Evolutionary conservation across 1,140 invertebrate species (phyloP).

Genomic region (Cyclargus thomasi): DNA sequence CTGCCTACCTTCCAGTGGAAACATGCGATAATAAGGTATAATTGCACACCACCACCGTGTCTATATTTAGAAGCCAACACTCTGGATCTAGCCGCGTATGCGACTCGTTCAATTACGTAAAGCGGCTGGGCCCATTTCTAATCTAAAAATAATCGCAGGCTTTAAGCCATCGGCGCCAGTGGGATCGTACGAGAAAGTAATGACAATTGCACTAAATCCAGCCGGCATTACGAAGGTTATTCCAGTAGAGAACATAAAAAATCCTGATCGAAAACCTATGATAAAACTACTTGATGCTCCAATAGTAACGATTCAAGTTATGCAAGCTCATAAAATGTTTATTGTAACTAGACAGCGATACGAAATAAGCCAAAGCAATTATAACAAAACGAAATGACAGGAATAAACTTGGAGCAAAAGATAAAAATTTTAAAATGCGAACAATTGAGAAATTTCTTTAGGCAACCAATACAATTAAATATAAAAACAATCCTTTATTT

Average conservation of each 20-base stretch:
- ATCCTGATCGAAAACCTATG: not conserved
- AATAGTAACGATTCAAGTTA: not conserved
- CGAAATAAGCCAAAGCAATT: not conserved
- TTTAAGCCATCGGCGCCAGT: constrained; percentile 66
- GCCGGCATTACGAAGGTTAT: constrained; percentile 7
- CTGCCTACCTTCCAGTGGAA: constrained; percentile 61
- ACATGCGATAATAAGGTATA: constrained; percentile 73
- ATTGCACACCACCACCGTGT: constrained; percentile 65
- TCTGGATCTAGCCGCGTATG: constrained; percentile 67
- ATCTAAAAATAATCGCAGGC: constrained; percentile 75
- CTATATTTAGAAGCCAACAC: constrained; percentile 70
- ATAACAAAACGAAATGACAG: not conserved
- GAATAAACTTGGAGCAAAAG: not conserved
- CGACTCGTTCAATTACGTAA: constrained; percentile 73
- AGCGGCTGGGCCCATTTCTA: constrained; percentile 74
- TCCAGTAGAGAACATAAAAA: not conserved
- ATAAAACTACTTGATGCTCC: not conserved
- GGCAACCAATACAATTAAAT: not conserved
- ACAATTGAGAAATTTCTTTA: not conserved
- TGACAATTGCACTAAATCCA: constrained; percentile 55
- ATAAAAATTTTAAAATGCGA: not conserved
- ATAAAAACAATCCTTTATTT: not conserved
- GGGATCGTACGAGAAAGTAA: constrained; percentile 70
- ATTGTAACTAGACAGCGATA: not conserved
- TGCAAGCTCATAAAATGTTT: not conserved